Evolutionary conservation across 2,113 vertebrate species (phyloP).

Genomic region (Spermophilus dauricus): DNA sequence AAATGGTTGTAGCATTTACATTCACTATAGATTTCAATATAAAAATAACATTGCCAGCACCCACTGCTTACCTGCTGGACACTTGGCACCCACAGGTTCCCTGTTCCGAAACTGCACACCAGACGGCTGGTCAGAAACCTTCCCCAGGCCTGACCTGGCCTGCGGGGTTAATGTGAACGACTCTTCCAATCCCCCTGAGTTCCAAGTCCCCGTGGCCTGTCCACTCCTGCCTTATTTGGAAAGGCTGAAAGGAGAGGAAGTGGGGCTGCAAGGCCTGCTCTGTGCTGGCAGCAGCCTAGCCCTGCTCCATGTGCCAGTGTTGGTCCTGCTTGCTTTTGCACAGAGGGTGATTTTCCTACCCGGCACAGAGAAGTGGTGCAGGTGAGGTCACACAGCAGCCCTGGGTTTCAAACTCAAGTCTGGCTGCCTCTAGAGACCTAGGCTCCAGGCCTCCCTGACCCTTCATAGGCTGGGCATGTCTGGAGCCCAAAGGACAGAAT

Average conservation of each 20-base stretch:
- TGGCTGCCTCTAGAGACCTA: neutral
- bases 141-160: slow-evolving; percentile 90
- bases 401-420: neutral
- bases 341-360: too few relatives aligned
- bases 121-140: slow-evolving; percentile 92
- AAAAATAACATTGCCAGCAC: neutral
- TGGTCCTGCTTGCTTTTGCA: too few relatives aligned
- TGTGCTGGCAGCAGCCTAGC: neutral
- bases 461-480: neutral
- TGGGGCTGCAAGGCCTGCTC: fast-evolving
- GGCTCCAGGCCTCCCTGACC: neutral
- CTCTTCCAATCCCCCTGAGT: slow-evolving; percentile 72
- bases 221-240: neutral
- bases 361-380: neutral
- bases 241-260: neutral
- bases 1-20: neutral
- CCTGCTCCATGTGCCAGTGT: too few relatives aligned
- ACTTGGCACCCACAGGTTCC: slow-evolving; percentile 86
- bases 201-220: neutral
- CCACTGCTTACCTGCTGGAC: neutral
- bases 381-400: neutral
- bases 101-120: slow-evolving; percentile 93
- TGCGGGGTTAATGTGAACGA: slow-evolving; percentile 92
- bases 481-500: neutral
- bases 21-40: neutral